Evolutionary conservation across 1,140 invertebrate species (phyloP), one percentile per base, ranked within the genome.

Genomic region (Augochlora pura): DNA sequence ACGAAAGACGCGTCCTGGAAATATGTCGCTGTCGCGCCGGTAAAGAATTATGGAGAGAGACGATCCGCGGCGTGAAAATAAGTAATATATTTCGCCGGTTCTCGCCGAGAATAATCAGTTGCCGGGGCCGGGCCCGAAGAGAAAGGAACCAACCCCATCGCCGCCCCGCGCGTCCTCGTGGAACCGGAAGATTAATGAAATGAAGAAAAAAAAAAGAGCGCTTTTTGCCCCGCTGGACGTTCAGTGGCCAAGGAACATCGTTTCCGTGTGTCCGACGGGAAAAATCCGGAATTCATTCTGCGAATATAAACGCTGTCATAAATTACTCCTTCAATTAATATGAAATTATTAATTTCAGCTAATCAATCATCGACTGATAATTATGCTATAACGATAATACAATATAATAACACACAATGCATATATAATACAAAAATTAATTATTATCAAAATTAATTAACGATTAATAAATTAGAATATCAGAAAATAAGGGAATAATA

Each of bases 71-170:
- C 27, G 75, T 63, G 57, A 77, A 63, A 52, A 77, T 77, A 77
- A 77, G 75, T 77, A 71, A 77, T 77, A 77, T 71, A 71, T 77
- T 52, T 77, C 59, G 14, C 7, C 16, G 46, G 63, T 75, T 66
- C 62, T 10, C 27, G 32, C 10, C n/a, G 32, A n/a, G 75, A 77
- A 77, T 77, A 77, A 77, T 77, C 75, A 69, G 75, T 69, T 52
- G 59, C 71, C 27, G 67, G 59, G n/a, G n/a, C n/a, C 59, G 12
- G 59, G 23, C 46, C 16, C 32, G 42, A 46, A 7, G 21, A 52
- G 67, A 71, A 62, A 46, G 67, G 59, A 77, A 57, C 57, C 25
- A 25, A 57, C 23, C 25, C 1, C 25, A 39, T 69, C 74, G 25
- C 66, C 49, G 25, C 32, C 4, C 4, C 32, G 32, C 32, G 4